Base-by-base conservation (phyloP, 2,113 vertebrate species). In the Danionella cerebrum region DNA sequence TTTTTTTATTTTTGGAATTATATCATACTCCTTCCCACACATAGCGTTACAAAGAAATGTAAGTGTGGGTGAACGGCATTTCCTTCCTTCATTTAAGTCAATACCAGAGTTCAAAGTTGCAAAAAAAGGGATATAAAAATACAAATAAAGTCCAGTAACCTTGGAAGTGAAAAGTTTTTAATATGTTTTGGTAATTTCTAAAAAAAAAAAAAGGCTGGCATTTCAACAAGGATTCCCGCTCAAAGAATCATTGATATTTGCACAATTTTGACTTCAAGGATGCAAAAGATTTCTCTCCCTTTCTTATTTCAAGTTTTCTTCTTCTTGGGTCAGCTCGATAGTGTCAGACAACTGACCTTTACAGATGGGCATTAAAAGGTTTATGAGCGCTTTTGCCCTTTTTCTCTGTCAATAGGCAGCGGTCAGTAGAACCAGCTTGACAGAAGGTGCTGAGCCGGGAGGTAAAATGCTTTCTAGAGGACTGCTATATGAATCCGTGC, bases 341-440 rank as follows among this genome's bases (percentile, higher is more conserved):
- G 71, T 36, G 81, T 82, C 78, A 85, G 88, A 87, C 76, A 71
- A 70, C 70, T 84, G 86, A 87, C 88, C 85, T 89, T 89, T 87
- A 39, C 6, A 57, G 42, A 70, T 42, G 50, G 41, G 64, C 54
- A 73, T 73, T 67, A 73, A 76, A 76, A 76, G 68, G 67, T 76
- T 72, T 62, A 44, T 55, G 42, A 70, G 70, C 25, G 55, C 70
- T 65, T 60, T 12, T 76, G 75, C 19, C 71, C 75, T 70, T 76
- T 55, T 76, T 67, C 63, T 18, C 57, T 70, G 60, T 73, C 67
- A 70, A 66, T 73, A 76, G 64, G 50, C 69, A 64, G 51, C 65
- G 2, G 10, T 19, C 58, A 52, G 38, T 50, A 67, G 60, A 55
- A 53, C 67, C 31, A 48, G 55, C 35, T 14, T 72, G 64, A 67